Percentiles rank a stretch among this genome's conserved stretches.
phyloP scores from a whole-genome alignment of 1,140 invertebrate genomes.

The Agrilus planipennis region DNA sequence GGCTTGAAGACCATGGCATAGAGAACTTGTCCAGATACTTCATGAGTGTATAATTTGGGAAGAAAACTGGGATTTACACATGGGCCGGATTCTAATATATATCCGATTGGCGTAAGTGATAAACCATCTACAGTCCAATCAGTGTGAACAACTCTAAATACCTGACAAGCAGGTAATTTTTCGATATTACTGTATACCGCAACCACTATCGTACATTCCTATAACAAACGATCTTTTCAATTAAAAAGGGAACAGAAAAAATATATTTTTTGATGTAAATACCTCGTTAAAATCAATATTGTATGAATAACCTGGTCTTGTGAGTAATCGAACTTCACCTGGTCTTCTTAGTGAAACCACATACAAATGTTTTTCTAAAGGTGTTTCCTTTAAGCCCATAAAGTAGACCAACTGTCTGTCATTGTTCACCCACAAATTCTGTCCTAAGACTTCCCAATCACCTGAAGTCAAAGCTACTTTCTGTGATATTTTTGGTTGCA shows the following conservation, averaged over 20 bases:
- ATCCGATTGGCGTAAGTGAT: slow-evolving; percentile 52
- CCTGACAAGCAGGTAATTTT: slow-evolving; percentile 66
- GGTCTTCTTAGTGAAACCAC: slow-evolving; percentile 58
- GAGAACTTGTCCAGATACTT: slow-evolving; percentile 60
- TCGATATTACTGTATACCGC: slow-evolving; percentile 82
- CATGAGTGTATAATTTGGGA: slow-evolving; percentile 63
- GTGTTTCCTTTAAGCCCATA: slow-evolving; percentile 64
- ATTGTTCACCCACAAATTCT: slow-evolving; percentile 67
- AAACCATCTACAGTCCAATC: slow-evolving; percentile 55
- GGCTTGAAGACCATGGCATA: slow-evolving; percentile 92
- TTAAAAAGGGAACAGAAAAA: no score
- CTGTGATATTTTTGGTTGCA: slow-evolving; percentile 46
- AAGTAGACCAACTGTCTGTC: slow-evolving; percentile 65
- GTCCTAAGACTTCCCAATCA: slow-evolving; percentile 71
- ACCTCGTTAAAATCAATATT: slow-evolving; percentile 69
- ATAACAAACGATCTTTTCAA: slow-evolving; percentile 17
- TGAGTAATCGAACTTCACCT: slow-evolving; percentile 55
- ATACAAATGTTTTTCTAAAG: slow-evolving; percentile 74
- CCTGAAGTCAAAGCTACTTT: slow-evolving; percentile 64
- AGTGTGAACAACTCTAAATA: slow-evolving; percentile 57
- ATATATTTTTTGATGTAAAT: slow-evolving; percentile 14
- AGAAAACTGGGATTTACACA: slow-evolving; percentile 46
- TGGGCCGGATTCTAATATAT: slow-evolving; percentile 48
- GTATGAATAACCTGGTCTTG: slow-evolving; percentile 64
- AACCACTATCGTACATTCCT: slow-evolving; percentile 76